These are phyloP conservation scores for Poecilia velifera DNA, from an alignment of 2,797 vertebrate genomes.

Conservation along the genomic window DNA sequence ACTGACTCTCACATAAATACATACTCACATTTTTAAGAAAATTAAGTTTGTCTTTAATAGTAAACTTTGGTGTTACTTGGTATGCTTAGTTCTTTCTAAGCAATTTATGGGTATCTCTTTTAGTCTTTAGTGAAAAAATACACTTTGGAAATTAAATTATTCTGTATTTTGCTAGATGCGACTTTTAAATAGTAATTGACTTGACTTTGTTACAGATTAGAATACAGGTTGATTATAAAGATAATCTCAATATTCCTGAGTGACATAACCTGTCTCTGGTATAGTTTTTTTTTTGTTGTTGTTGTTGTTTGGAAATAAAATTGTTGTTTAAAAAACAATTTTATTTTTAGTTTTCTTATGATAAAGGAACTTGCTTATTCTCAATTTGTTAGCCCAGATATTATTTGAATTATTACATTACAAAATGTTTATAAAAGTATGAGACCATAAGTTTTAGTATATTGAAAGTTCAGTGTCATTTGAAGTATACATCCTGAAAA, in stretches of 20 bases:
- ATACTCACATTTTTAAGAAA: not conserved
- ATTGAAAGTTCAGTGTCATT: not conserved
- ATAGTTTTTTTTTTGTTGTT: not conserved
- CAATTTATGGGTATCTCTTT: conserved; percentile 41
- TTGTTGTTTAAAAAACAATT: too few species aligned
- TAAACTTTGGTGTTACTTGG: not conserved
- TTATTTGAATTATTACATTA: not conserved
- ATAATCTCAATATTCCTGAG: not conserved
- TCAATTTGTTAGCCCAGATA: not conserved
- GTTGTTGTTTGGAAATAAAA: not conserved
- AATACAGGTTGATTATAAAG: not conserved
- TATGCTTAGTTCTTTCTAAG: conserved; percentile 21
- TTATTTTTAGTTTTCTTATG: not conserved
- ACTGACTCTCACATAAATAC: conserved; percentile 7
- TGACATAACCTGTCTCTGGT: not conserved
- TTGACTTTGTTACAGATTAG: not conserved
- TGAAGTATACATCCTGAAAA: too few species aligned
- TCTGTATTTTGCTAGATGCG: not conserved
- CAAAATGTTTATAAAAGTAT: not conserved
- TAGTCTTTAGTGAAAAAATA: conserved; percentile 14
- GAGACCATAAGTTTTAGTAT: not conserved
- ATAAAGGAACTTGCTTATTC: not conserved
- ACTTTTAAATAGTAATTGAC: not conserved
- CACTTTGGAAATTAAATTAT: not conserved
- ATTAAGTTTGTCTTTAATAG: conserved; percentile 13